Percentiles rank a stretch among this genome's conserved stretches.
Conservation (phyloP, 2,113 vertebrate species). For the Anguilla japonica region DNA sequence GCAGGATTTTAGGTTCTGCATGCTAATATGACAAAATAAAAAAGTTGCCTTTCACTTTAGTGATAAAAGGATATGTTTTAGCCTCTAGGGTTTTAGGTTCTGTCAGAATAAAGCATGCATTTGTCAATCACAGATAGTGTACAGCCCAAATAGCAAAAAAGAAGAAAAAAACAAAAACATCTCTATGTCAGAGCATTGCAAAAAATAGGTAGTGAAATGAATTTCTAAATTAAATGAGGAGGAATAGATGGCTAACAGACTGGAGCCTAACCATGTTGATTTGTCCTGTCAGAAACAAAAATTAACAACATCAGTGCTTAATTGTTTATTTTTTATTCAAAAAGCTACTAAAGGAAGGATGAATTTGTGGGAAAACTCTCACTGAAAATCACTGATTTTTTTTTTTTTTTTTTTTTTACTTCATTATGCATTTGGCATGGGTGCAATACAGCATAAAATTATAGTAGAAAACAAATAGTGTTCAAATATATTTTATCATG, state of each 20-base stretch:
- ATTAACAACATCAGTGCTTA: too few relatives aligned
- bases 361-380: too few relatives aligned
- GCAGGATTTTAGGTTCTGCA: slow-evolving; percentile 47
- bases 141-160: slow-evolving; percentile 30
- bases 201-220: slow-evolving; percentile 52
- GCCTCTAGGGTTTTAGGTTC: slow-evolving; percentile 62
- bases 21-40: slow-evolving; percentile 60
- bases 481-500: too few relatives aligned
- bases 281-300: too few relatives aligned
- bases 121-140: slow-evolving; percentile 60
- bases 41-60: slow-evolving; percentile 49
- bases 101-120: slow-evolving; percentile 64
- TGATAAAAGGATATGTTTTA: slow-evolving; percentile 58
- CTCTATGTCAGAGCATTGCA: slow-evolving; percentile 30
- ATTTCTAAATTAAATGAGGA: slow-evolving; percentile 18
- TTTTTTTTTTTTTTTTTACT: too few relatives aligned
- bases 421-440: too few relatives aligned
- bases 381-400: too few relatives aligned
- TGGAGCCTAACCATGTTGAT: too few relatives aligned
- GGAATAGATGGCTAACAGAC: not conserved
- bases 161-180: slow-evolving; percentile 25
- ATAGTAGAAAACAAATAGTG: too few relatives aligned
- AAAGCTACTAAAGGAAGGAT: too few relatives aligned
- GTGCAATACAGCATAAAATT: too few relatives aligned
- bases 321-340: too few relatives aligned